These are phyloP conservation scores for Phymorhynchus buccinoides DNA, from an alignment of 1,140 invertebrate species.

Conservation along the genomic window DNA sequence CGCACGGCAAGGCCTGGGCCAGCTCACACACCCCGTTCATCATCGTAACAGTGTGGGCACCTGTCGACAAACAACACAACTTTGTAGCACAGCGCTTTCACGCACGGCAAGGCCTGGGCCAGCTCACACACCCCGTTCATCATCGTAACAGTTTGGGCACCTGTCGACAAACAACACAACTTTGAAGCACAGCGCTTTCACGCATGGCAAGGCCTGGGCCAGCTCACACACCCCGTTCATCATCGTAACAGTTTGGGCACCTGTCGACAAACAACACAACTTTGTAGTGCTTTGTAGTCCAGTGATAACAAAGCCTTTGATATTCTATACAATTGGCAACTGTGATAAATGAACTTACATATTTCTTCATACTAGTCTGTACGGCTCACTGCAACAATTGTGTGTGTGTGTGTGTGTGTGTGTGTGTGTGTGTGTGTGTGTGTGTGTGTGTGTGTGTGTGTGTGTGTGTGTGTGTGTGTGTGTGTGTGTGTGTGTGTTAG, in stretches of 20 bases:
- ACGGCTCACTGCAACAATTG: too few species aligned
- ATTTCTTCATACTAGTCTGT: too few species aligned
- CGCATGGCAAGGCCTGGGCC: slow-evolving; percentile 23
- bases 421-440: too few species aligned
- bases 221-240: slow-evolving; percentile 37
- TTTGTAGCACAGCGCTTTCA: slow-evolving; percentile 12
- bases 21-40: slow-evolving; percentile 32
- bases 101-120: slow-evolving; percentile 12
- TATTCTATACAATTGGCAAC: too few species aligned
- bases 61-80: neutral
- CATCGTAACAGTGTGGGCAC: neutral
- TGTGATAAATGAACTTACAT: too few species aligned
- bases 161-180: neutral
- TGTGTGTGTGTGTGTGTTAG: too few species aligned
- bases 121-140: slow-evolving; percentile 32
- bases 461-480: too few species aligned
- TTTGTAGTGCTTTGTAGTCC: too few species aligned
- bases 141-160: neutral
- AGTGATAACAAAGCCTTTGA: too few species aligned
- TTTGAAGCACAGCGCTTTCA: slow-evolving; percentile 12
- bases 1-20: slow-evolving; percentile 10
- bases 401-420: too few species aligned
- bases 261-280: neutral
- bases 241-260: neutral
- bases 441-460: too few species aligned